These are phyloP conservation scores for Chamaetylas fuelleborni DNA, from an alignment of 2,113 vertebrate genomes.

Conservation along the genomic window DNA sequence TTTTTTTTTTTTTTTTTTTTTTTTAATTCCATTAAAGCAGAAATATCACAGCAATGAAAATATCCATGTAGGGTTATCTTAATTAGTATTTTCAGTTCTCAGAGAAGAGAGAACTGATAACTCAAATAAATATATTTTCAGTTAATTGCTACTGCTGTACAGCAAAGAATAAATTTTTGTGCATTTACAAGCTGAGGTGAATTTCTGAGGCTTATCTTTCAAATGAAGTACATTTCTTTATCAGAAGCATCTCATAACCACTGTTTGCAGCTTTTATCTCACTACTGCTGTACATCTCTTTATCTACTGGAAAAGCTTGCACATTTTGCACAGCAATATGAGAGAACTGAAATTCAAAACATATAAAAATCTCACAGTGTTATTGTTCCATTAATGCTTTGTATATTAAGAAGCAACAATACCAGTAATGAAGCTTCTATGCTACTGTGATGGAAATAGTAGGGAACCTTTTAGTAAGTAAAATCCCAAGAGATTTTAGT, in stretches of 20 bases:
- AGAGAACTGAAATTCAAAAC: background rate
- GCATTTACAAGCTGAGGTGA: background rate
- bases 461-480: background rate
- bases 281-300: background rate
- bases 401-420: constrained; percentile 5
- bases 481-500: background rate
- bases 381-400: background rate
- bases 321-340: background rate
- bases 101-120: background rate
- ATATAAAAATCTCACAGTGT: background rate
- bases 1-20: background rate
- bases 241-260: constrained; percentile 39
- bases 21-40: background rate
- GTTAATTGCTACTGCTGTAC: constrained; percentile 2
- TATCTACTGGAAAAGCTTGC: background rate
- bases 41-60: background rate
- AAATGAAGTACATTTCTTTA: constrained; percentile 9
- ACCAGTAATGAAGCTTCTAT: background rate
- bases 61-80: background rate
- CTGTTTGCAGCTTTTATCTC: constrained; percentile 29
- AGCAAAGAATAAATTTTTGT: constrained; percentile 10
- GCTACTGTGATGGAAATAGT: background rate
- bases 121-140: background rate
- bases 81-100: constrained; percentile 3
- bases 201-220: constrained; percentile 36